Evolutionary conservation across 2,797 vertebrate species (phyloP).

Genomic region (Acipenser oxyrinchus): DNA sequence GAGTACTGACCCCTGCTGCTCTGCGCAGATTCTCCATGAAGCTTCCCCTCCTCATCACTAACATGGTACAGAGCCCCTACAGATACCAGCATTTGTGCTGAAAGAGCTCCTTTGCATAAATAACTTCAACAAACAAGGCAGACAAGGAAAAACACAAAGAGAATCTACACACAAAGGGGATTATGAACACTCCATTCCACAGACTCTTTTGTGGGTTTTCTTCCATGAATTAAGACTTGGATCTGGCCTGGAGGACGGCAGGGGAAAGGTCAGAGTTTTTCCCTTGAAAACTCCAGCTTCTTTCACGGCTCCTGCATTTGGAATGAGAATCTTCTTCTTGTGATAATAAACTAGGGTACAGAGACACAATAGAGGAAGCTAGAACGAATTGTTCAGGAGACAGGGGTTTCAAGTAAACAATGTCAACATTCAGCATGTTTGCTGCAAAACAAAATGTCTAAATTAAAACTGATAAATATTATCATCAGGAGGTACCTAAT

Average conservation of each 20-base stretch:
- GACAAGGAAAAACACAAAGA: constrained; percentile 10
- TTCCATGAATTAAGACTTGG: constrained; percentile 16
- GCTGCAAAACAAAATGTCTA: too few species aligned
- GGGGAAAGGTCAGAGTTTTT: constrained; percentile 38
- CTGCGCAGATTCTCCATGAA: constrained; percentile 13
- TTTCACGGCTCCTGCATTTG: constrained; percentile 32
- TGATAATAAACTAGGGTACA: constrained; percentile 26
- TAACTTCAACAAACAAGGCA: constrained; percentile 2
- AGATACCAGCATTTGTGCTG: background rate
- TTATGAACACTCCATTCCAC: constrained; percentile 60
- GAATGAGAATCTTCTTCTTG: constrained; percentile 37
- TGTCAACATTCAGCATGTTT: constrained; percentile 30
- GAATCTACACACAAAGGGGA: constrained; percentile 51
- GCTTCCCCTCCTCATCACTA: constrained; percentile 4
- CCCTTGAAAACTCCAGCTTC: constrained; percentile 46
- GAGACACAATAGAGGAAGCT: background rate
- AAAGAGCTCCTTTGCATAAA: background rate
- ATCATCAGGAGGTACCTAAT: too few species aligned
- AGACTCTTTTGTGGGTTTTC: constrained; percentile 31
- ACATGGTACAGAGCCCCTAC: constrained; percentile 9
- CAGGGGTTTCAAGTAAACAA: constrained; percentile 30
- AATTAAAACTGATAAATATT: too few species aligned
- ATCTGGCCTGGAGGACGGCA: constrained; percentile 13
- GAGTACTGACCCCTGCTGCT: constrained; percentile 19
- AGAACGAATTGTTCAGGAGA: constrained; percentile 15